A percentile compares a stretch with the other conserved stretches of the same genome.
phyloP scores from a whole-genome alignment of 2,797 vertebrate species.

The Helicolenus hilgendorfi region DNA sequence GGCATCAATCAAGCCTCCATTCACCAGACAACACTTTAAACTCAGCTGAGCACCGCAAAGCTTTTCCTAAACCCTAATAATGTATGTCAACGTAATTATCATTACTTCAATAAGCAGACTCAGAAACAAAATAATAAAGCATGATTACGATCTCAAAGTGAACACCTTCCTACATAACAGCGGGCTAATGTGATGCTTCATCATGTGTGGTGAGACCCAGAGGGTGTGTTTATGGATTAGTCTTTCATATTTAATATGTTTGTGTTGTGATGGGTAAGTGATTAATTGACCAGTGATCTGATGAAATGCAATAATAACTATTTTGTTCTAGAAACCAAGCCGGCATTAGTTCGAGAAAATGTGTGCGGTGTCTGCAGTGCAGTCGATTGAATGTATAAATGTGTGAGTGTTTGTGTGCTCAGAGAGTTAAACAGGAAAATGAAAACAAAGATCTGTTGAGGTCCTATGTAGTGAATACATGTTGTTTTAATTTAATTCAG shows the following conservation, averaged over 20 bases:
- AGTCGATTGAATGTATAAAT: constrained; percentile 27
- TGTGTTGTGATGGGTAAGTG: constrained; percentile 6
- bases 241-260: constrained; percentile 25
- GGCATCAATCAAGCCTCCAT: constrained; percentile 31
- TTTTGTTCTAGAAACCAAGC: not conserved
- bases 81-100: constrained; percentile 7
- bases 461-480: not conserved
- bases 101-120: constrained; percentile 21
- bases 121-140: constrained; percentile 24
- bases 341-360: not conserved
- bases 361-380: not conserved
- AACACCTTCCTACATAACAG: constrained; percentile 29
- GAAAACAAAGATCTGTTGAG: not conserved
- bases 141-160: constrained; percentile 27
- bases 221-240: not conserved
- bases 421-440: constrained; percentile 6
- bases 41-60: not conserved
- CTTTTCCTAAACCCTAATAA: not conserved
- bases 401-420: not conserved
- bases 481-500: not conserved
- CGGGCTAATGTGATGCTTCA: not conserved
- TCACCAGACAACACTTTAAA: constrained; percentile 8
- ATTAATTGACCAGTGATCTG: constrained; percentile 15
- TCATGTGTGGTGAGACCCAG: not conserved
- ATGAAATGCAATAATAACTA: constrained; percentile 20